phyloP scores from a whole-genome alignment of 2,888 invertebrate species.

The Eilema depressum region DNA sequence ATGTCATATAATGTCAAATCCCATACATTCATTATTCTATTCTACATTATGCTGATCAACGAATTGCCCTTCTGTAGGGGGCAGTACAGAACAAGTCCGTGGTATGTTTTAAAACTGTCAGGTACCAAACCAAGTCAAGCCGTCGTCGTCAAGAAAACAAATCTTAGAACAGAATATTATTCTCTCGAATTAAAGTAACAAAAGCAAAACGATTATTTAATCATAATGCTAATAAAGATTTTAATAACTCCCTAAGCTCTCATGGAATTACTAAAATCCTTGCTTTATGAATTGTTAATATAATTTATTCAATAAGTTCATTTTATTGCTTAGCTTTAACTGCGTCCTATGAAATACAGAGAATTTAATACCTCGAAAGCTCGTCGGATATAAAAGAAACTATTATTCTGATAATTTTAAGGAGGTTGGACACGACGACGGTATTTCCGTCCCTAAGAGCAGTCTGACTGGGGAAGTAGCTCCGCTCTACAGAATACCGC shows the following conservation, averaged over 20 bases:
- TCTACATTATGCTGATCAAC: too few relatives aligned
- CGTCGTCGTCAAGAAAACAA: neutral
- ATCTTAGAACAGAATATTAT: neutral
- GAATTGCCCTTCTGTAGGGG: too few relatives aligned
- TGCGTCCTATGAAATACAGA: neutral
- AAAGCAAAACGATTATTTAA: neutral
- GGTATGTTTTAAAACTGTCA: too few relatives aligned
- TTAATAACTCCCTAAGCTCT: neutral
- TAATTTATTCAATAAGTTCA: neutral
- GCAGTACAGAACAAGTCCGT: too few relatives aligned
- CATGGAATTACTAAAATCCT: neutral
- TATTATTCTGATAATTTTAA: too few relatives aligned
- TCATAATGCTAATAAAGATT: neutral
- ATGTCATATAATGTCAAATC: too few relatives aligned
- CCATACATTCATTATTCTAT: too few relatives aligned
- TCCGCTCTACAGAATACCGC: too few relatives aligned
- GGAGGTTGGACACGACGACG: too few relatives aligned
- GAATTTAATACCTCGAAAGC: neutral
- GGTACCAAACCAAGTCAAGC: too few relatives aligned
- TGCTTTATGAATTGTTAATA: neutral
- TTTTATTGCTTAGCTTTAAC: constrained; percentile 4
- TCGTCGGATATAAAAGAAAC: neutral
- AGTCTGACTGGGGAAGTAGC: too few relatives aligned
- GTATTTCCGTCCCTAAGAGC: too few relatives aligned
- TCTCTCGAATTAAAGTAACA: neutral